Percentiles rank a stretch among this genome's conserved stretches.
Evolutionary conservation across 2,888 invertebrate species (phyloP).

Genomic region (Heterodera filipjevi): DNA sequence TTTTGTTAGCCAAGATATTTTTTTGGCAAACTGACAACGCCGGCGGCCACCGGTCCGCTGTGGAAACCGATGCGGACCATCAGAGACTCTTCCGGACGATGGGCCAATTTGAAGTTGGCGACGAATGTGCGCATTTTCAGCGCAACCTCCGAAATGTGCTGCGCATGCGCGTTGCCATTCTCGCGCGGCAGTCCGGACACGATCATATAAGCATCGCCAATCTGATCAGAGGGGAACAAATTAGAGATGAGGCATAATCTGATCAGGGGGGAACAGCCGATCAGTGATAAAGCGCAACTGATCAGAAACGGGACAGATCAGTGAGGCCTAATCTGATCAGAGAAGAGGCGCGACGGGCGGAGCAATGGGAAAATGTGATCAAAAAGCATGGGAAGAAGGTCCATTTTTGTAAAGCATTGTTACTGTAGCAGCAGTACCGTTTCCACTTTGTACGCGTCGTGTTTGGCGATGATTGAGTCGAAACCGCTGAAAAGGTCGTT

Average conservation of each 20-base stretch:
- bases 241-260: background rate
- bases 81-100: constrained; percentile 61
- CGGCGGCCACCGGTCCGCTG: constrained; percentile 62
- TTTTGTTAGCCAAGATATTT: background rate
- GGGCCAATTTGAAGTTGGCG: constrained; percentile 60
- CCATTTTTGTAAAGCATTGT: background rate
- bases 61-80: constrained; percentile 64
- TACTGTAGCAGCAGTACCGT: constrained; percentile 13
- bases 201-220: constrained; percentile 64
- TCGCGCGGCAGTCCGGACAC: constrained; percentile 62
- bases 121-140: constrained; percentile 60
- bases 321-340: too few species aligned
- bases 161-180: constrained; percentile 61
- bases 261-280: too few species aligned
- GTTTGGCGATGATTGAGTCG: constrained; percentile 63
- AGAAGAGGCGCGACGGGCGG: too few species aligned
- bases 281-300: too few species aligned
- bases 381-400: background rate
- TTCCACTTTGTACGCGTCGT: constrained; percentile 63
- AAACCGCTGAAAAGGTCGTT: constrained; percentile 64
- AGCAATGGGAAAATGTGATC: too few species aligned
- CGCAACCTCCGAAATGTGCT: constrained; percentile 61
- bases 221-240: constrained; percentile 31
- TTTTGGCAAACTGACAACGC: constrained; percentile 54
- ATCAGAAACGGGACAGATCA: too few species aligned